A percentile compares a stretch with the other conserved stretches of the same genome.
Evolutionary conservation across 1,140 invertebrate species (phyloP).

Genomic region (Tetramorium simillimum): DNA sequence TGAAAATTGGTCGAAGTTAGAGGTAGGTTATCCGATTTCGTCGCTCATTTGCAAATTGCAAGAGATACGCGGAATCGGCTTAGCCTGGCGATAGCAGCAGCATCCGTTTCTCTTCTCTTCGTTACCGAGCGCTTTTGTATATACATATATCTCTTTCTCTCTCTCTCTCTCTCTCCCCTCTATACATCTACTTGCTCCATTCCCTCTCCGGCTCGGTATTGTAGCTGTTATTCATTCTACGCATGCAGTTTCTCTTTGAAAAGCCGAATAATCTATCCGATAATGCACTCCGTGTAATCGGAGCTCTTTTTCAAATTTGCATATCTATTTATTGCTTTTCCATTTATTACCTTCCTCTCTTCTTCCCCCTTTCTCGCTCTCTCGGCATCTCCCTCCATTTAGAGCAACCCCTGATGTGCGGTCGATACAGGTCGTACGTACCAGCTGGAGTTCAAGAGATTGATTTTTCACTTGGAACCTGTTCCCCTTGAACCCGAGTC

Average conservation of each 20-base stretch:
- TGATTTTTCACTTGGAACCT: constrained; percentile 38
- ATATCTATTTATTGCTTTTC: constrained; percentile 52
- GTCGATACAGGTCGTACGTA: constrained; percentile 39
- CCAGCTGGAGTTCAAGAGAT: constrained; percentile 31
- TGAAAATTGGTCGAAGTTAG: constrained; percentile 65
- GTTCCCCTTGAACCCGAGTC: not conserved
- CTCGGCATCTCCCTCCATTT: not conserved
- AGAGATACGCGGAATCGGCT: constrained; percentile 63
- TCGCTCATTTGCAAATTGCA: constrained; percentile 72
- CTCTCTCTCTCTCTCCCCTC: not conserved
- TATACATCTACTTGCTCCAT: not conserved
- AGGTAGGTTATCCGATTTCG: constrained; percentile 64
- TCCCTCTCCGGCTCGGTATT: not conserved
- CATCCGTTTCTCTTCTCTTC: constrained; percentile 49
- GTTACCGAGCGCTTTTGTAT: constrained; percentile 22
- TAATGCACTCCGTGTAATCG: constrained; percentile 63
- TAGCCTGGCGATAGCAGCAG: constrained; percentile 39
- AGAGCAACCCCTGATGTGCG: not conserved
- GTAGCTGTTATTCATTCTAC: constrained; percentile 31
- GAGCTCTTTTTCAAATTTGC: constrained; percentile 58
- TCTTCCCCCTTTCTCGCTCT: not conserved
- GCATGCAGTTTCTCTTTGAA: constrained; percentile 57
- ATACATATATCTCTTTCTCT: too few relatives aligned
- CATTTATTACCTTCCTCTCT: constrained; percentile 15
- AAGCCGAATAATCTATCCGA: constrained; percentile 66